Evolutionary conservation across 2,797 vertebrate species (phyloP), one percentile per base, ranked within the genome.

Genomic region (Taenioides sp.): DNA sequence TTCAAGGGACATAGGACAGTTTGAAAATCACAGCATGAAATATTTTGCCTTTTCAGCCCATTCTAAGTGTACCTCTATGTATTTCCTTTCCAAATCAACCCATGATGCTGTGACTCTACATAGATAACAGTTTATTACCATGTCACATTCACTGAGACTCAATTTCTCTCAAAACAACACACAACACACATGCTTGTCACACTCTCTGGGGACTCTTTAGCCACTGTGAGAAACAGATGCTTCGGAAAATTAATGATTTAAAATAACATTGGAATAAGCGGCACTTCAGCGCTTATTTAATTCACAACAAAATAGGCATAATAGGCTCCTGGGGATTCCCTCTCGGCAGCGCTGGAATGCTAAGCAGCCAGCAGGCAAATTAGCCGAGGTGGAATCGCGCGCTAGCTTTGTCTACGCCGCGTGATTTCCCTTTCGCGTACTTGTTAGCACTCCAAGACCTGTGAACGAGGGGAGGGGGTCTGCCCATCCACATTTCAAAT

Each of bases 231-330:
- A 89, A 91, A 80, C 85, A 88, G 84, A 91, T 85, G 84, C 88
- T 89, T 89, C 86, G 85, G 84, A 89, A 91, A 92, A 91, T 92
- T 89, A 91, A 92, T 89, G 87, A 92, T 89, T 92, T 90, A 86
- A 92, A 92, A 92, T 86, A 92, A 87, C 88, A 90, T 83, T 89
- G 87, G 85, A 88, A 90, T 92, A 92, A 92, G 89, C 85, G 68
- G 86, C 90, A 91, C 87, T 92, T 91, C 87, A 86, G 89, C 68
- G 80, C 87, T 93, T 92, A 92, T 92, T 92, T 92, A 92, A 93
- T 92, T 93, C 90, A 89, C 88, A 91, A 90, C 91, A 94, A 94
- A 94, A 93, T 92, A 89, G 88, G 91, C 88, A 92, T 94, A 95
- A 94, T 94, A 90, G 91, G 89, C 93, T 92, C 90, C 91, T 78